Conservation (phyloP, 2,888 invertebrate genomes). For the Leptinotarsa juncta region DNA sequence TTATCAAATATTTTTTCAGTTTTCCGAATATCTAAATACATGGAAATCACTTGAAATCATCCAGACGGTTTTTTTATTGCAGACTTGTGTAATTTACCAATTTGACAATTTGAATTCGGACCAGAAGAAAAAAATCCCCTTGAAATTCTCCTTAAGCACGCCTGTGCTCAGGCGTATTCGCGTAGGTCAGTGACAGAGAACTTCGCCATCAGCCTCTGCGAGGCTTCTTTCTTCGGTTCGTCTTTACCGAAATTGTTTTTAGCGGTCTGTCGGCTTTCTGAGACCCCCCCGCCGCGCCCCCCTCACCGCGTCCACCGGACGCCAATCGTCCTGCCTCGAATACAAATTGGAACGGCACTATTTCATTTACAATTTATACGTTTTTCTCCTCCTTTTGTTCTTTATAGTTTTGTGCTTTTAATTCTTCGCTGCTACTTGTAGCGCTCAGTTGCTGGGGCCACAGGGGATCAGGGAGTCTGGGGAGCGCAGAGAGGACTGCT, state of each 20-base stretch:
- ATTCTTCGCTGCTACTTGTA: conserved; percentile 12
- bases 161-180: conserved; percentile 33
- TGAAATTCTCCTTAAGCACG: not conserved
- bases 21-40: too few relatives aligned
- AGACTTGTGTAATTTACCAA: not conserved
- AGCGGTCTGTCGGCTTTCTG: conserved; percentile 47
- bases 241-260: conserved; percentile 54
- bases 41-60: too few relatives aligned
- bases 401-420: conserved; percentile 11
- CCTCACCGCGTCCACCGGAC: conserved; percentile 34
- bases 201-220: conserved; percentile 42
- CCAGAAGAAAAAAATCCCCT: not conserved
- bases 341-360: conserved; percentile 42
- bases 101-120: not conserved
- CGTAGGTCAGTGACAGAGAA: conserved; percentile 46
- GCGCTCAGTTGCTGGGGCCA: not conserved
- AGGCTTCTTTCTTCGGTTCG: conserved; percentile 44
- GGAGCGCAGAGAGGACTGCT: not conserved
- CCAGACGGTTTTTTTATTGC: too few relatives aligned
- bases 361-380: conserved; percentile 27
- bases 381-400: conserved; percentile 19
- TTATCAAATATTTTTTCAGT: too few relatives aligned
- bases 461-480: not conserved
- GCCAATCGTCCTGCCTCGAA: conserved; percentile 41
- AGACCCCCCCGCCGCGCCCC: conserved; percentile 20